Evolutionary conservation across 2,797 vertebrate genomes (phyloP).

Genomic region (Labeo calbasu): DNA sequence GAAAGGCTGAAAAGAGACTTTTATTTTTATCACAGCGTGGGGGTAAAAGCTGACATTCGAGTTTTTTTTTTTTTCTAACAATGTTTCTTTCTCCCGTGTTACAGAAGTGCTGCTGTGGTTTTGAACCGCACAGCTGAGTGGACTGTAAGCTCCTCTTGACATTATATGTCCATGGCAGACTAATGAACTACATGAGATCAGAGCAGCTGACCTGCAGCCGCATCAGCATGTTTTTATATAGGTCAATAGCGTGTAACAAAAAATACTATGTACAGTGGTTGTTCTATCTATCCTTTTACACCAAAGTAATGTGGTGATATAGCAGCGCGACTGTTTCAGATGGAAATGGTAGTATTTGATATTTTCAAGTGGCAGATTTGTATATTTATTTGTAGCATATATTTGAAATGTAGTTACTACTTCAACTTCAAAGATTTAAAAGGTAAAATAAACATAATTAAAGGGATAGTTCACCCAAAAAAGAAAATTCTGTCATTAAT

Average conservation of each 20-base stretch:
- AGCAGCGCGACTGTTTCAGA: background rate
- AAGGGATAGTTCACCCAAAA: no score
- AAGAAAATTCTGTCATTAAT: no score
- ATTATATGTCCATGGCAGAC: conserved; percentile 8
- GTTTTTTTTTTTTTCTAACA: background rate
- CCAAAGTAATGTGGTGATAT: background rate
- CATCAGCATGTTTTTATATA: conserved; percentile 28
- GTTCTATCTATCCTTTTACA: background rate
- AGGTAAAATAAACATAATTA: no score
- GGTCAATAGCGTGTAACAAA: conserved; percentile 12
- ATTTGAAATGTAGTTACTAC: background rate
- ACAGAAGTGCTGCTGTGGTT: conserved; percentile 1
- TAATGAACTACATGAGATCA: conserved; percentile 15
- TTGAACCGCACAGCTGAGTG: background rate
- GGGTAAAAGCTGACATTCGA: conserved; percentile 13
- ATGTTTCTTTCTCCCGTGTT: background rate
- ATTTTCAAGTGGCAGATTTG: background rate
- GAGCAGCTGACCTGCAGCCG: conserved; percentile 9
- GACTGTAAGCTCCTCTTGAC: background rate
- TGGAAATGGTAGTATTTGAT: background rate
- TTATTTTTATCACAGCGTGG: conserved; percentile 38
- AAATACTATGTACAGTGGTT: background rate
- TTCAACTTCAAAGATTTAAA: background rate
- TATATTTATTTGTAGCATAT: background rate
- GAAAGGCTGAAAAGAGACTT: conserved; percentile 33